These are phyloP conservation scores for Mustela lutreola DNA, from an alignment of 2,113 vertebrate species.

Conservation along the genomic window DNA sequence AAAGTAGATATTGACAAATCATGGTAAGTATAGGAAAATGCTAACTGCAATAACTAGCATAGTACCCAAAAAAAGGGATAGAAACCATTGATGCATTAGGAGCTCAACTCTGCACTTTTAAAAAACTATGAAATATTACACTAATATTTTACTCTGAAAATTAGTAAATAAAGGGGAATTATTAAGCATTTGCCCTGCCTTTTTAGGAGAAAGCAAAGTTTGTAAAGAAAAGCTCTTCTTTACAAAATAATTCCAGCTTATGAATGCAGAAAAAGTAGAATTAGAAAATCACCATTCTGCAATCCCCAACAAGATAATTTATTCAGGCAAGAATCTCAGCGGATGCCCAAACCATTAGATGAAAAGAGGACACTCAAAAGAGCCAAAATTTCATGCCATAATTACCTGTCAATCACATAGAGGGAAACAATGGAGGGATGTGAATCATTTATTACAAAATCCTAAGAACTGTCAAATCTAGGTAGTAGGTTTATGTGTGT, in stretches of 20 bases:
- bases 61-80: neutral
- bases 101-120: neutral
- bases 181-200: neutral
- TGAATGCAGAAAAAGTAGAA: neutral
- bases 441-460: neutral
- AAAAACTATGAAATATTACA: constrained; percentile 7
- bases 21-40: neutral
- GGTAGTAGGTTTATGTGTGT: neutral
- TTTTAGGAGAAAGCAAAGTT: neutral
- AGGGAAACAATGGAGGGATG: neutral
- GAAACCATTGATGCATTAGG: neutral
- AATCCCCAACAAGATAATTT: neutral
- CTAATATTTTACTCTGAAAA: neutral
- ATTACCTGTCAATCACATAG: neutral
- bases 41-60: neutral
- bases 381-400: neutral
- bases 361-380: neutral
- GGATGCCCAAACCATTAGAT: neutral
- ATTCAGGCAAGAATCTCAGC: constrained; percentile 3
- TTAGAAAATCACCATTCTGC: neutral
- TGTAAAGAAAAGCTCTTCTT: neutral
- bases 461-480: neutral
- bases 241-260: neutral
- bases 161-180: neutral
- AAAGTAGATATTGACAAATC: constrained; percentile 26